These are phyloP conservation scores for Saccopteryx leptura DNA, from an alignment of 2,113 vertebrate genomes.

Conservation along the genomic window DNA sequence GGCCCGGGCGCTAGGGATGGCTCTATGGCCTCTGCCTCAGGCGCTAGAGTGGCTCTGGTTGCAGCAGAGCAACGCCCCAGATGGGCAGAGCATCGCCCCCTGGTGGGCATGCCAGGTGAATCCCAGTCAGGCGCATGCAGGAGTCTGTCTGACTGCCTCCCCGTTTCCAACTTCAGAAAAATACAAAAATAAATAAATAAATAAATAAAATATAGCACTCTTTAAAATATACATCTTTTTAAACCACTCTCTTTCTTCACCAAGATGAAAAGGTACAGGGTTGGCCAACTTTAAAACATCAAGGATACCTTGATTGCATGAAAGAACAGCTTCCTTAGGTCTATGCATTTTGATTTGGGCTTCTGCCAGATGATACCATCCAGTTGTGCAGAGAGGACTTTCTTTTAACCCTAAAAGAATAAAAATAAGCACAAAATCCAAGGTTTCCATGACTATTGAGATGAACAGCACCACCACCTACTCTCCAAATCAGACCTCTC, in stretches of 20 bases:
- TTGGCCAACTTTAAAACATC: not conserved
- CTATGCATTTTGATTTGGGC: conserved; percentile 93
- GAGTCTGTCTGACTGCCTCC: no score
- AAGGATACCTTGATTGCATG: conserved; percentile 91
- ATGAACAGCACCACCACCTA: not conserved
- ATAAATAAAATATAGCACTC: conserved; percentile 16
- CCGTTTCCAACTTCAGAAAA: no score
- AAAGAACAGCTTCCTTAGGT: conserved; percentile 88
- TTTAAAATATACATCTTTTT: not conserved
- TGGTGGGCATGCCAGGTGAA: no score
- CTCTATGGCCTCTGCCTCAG: no score
- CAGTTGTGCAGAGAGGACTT: conserved; percentile 86
- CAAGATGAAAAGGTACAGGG: conserved; percentile 31
- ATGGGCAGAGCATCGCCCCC: no score
- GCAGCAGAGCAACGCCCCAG: no score
- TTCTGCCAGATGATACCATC: conserved; percentile 92
- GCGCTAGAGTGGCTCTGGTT: no score
- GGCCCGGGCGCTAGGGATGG: no score
- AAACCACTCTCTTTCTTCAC: conserved; percentile 14
- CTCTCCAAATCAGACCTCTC: not conserved
- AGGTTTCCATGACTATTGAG: not conserved
- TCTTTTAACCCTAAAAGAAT: conserved; percentile 91
- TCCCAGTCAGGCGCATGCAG: no score
- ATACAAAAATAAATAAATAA: no score
- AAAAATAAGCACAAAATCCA: conserved; percentile 52